A percentile compares a stretch with the other conserved stretches of the same genome.
These are phyloP conservation scores for Zosterops lateralis DNA, from an alignment of 2,113 vertebrate species.

Conservation along the genomic window DNA sequence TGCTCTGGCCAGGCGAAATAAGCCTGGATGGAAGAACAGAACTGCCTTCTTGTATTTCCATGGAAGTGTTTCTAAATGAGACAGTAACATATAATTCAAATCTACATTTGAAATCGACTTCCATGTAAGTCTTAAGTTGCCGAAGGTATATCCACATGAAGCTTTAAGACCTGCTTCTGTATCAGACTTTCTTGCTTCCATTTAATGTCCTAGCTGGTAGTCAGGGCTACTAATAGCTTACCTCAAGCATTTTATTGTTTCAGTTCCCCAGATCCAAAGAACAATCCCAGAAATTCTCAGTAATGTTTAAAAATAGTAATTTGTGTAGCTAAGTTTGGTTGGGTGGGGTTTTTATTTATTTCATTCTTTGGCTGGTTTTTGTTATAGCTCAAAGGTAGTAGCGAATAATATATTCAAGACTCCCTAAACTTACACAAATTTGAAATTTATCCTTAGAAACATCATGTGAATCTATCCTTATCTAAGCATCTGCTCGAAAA, in stretches of 20 bases:
- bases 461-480: neutral
- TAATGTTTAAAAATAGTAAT: neutral
- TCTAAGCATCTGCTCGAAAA: neutral
- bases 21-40: neutral
- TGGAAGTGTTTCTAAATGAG: neutral
- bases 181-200: neutral
- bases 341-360: neutral
- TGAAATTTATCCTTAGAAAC: neutral
- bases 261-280: neutral
- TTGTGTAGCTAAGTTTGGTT: neutral
- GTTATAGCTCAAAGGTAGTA: neutral
- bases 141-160: neutral
- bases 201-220: neutral
- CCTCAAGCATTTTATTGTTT: neutral
- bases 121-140: neutral
- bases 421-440: neutral
- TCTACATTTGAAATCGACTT: neutral
- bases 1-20: neutral
- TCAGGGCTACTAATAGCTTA: neutral
- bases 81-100: neutral
- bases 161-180: neutral
- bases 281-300: neutral
- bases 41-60: neutral
- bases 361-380: rapidly evolving
- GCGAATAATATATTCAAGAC: neutral